A percentile compares a stretch with the other conserved stretches of the same genome.
Conservation (phyloP, 2,797 vertebrate genomes). For the Parauchenoglanis punctatus region DNA sequence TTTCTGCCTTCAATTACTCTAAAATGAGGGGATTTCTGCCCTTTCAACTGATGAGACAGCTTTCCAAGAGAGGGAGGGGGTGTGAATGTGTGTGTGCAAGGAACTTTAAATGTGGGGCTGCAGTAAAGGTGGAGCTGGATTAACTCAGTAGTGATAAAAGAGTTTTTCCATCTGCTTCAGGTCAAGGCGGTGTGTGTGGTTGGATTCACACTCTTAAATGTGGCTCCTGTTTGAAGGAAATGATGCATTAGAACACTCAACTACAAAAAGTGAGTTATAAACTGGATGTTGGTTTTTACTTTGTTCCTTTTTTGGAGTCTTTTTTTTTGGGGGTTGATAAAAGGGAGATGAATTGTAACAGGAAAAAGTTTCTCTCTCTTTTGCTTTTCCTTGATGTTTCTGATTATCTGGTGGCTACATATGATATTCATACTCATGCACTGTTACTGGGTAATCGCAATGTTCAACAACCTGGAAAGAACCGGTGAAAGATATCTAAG, state of each 20-base stretch:
- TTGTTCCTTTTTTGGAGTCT: not conserved
- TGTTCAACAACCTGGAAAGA: not conserved
- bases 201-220: conserved; percentile 31
- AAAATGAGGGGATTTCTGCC: conserved; percentile 71
- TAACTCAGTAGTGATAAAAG: conserved; percentile 41
- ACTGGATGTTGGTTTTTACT: conserved; percentile 6
- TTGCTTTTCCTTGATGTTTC: not conserved
- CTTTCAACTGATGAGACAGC: conserved; percentile 61
- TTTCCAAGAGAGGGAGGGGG: conserved; percentile 27
- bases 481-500: not conserved
- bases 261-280: conserved; percentile 9
- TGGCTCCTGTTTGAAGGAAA: conserved; percentile 44
- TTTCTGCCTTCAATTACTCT: conserved; percentile 66
- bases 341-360: not conserved
- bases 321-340: not conserved
- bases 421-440: not conserved
- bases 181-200: conserved; percentile 18
- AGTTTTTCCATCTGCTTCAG: conserved; percentile 36
- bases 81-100: conserved; percentile 25
- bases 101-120: conserved; percentile 33
- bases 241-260: conserved; percentile 18
- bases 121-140: conserved; percentile 38
- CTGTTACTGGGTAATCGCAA: not conserved
- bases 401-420: not conserved
- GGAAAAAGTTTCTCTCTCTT: not conserved